Evolutionary conservation across 2,797 vertebrate genomes (phyloP), one percentile per base, ranked within the genome.

Genomic region (Takifugu rubripes): DNA sequence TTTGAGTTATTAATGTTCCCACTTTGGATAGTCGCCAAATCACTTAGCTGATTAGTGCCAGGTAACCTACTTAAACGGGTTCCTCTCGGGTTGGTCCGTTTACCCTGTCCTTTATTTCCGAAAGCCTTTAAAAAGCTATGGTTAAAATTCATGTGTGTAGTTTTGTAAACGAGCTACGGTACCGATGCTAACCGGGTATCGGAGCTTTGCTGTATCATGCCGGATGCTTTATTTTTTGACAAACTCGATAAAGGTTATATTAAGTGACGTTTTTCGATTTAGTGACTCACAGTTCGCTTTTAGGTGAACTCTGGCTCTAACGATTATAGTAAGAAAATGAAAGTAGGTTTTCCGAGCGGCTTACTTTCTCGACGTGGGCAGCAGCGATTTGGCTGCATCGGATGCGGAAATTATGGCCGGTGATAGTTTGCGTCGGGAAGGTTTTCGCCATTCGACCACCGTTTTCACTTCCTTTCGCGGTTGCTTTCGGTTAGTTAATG

Each of bases 1-100:
- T 64, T 42, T 83, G 83, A 85, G 60, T 88, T 88, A 86, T 87
- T 87, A 56, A 83, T 87, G 82, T 83, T 70, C 46, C 33, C 15
- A 26, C 58, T 57, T 49, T 45, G 67, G 70, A 54, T 31, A 49
- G 59, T 64, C 48, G 66, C 74, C 76, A 84, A 75, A 76, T 75
- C 69, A 69, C 70, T 81, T 79, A 76, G 62, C 61, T 64, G 63
- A 78, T 88, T 78, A 77, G 75, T 57, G 43, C 49, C 47, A 56
- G 29, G 5, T 26, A 59, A 54, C 52, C 27, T 49, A 11, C 31
- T 54, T 54, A 54, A 57, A 49, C 54, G 1, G 12, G 52, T 60
- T 52, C 15, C 16, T 44, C 46, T 62, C 1, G 10, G 46, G 72
- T 44, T 40, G 36, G 36, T 40, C 44, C 6, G 5, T 46, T 7